phyloP scores from a whole-genome alignment of 2,113 vertebrate species.

The Paradisaea rubra region DNA sequence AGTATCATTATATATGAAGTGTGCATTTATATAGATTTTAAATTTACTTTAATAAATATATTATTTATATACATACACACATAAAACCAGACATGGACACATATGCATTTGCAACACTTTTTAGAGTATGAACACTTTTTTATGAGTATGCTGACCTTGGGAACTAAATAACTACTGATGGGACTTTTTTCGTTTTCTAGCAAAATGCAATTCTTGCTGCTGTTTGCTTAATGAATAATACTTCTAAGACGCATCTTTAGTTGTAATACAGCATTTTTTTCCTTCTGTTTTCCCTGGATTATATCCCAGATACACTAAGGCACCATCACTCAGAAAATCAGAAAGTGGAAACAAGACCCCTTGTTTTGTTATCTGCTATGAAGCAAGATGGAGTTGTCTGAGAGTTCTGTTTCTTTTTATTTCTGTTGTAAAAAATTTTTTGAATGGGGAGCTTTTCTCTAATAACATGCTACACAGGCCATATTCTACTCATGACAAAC shows the following conservation, averaged over 20 bases:
- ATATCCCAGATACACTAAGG: constrained; percentile 23
- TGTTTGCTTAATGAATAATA: constrained; percentile 65
- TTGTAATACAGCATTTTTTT: neutral
- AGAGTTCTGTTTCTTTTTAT: neutral
- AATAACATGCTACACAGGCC: rapidly evolving
- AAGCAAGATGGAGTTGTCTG: neutral
- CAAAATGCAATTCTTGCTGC: constrained; percentile 30
- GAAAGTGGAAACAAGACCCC: neutral
- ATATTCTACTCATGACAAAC: rapidly evolving
- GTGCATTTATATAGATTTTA: neutral
- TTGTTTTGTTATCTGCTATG: neutral
- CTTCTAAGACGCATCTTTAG: constrained; percentile 43
- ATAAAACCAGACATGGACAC: neutral
- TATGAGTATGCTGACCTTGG: neutral
- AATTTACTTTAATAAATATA: neutral
- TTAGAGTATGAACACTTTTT: neutral
- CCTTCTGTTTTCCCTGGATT: constrained; percentile 37
- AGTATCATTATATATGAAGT: rapidly evolving
- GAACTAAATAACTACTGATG: neutral
- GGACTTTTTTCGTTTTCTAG: neutral
- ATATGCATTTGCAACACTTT: constrained; percentile 18
- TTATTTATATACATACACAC: neutral
- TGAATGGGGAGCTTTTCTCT: neutral
- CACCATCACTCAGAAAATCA: neutral
- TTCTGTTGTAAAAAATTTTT: neutral